Evolutionary conservation across 2,888 invertebrate genomes (phyloP), one percentile per base, ranked within the genome.

Genomic region (Mythimna albipuncta): DNA sequence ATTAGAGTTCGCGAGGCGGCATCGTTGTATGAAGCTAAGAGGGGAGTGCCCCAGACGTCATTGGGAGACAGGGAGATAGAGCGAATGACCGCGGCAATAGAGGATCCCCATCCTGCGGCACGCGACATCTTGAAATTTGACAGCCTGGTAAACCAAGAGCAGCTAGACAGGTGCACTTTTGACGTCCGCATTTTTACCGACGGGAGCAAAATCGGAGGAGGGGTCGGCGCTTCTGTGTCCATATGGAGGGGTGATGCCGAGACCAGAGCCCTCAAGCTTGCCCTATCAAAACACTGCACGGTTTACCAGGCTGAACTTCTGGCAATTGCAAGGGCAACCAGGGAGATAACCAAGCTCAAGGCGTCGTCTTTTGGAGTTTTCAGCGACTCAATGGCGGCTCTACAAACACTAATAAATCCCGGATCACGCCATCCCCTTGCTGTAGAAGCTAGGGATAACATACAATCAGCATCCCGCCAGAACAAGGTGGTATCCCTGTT

Each of bases 281-380:
- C 7, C 0, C 47, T 57, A 1, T 16, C 66, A 3, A 7, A 3
- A 0, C 44, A 67, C 10, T 47, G 67, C 58, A 50, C 59, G 0
- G 47, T 67, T 19, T 66, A 66, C 44, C 59, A 67, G 59, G 59
- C 50, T 10, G 59, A 67, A 16, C 65, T 57, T 6, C 38, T 38
- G 9, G 38, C 38, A 38, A 6, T 38, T 9, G 38, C 6, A 38
- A 38, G 9, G 38, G 38, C 38, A 9, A 38, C 9, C 9, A 9
- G 1, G 47, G 47, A 47, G 7, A 7, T 38, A 38, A 9, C 0
- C 7, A 38, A 38, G 7, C 38, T 38, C 7, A 38, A 38, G 9
- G 38, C 7, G 9, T 38, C 38, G 7, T 7, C 38, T 38, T 38
- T 38, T 9, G 38, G 38, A 38, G 38, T 38, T 38, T 38, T 38